phyloP scores from a whole-genome alignment of 2,797 vertebrate genomes.

The Tapera naevia region DNA sequence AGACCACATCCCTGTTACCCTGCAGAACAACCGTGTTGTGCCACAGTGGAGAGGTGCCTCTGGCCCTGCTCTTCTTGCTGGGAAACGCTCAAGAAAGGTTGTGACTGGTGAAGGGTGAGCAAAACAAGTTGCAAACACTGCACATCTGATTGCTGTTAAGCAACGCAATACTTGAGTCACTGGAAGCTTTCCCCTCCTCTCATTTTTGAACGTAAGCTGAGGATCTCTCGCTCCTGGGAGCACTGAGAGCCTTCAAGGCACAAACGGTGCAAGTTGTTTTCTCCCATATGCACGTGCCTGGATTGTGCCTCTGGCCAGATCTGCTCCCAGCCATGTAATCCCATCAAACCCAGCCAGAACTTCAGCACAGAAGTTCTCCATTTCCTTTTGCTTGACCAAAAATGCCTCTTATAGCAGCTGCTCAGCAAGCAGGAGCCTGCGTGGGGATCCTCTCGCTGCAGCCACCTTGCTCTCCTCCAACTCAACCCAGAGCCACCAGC shows the following conservation, averaged over 20 bases:
- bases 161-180: neutral
- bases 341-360: neutral
- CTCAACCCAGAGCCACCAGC: neutral
- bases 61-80: neutral
- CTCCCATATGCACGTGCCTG: neutral
- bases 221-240: neutral
- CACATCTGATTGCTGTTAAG: conserved; percentile 35
- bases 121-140: neutral
- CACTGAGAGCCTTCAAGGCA: neutral
- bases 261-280: neutral
- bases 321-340: neutral
- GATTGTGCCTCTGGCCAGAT: neutral
- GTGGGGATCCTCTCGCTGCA: neutral
- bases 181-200: neutral
- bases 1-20: neutral
- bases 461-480: neutral
- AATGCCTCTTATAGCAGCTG: neutral
- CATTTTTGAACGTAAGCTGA: neutral
- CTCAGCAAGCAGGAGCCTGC: accelerated
- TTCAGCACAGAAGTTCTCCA: neutral
- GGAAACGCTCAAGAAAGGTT: neutral
- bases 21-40: neutral
- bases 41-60: neutral
- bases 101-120: neutral
- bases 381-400: neutral